Evolutionary conservation across 1,140 invertebrate genomes (phyloP).

Genomic region (Heliconius hermathena): DNA sequence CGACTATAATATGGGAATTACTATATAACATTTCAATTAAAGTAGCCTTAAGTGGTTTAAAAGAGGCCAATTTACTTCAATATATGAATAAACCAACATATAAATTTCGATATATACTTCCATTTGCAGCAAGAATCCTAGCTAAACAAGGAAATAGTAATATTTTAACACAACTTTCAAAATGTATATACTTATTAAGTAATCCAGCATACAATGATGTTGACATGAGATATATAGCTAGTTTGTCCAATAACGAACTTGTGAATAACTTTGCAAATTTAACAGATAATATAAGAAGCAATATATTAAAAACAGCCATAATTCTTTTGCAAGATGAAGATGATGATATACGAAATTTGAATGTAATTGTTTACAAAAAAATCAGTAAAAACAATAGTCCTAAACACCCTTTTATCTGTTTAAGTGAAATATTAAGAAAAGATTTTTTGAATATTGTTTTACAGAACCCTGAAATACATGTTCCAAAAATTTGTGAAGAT

Average conservation of each 20-base stretch:
- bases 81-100: constrained; percentile 48
- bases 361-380: constrained; percentile 56
- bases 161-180: constrained; percentile 50
- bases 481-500: constrained; percentile 48
- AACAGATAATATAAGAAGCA: constrained; percentile 59
- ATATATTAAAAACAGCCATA: constrained; percentile 59
- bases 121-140: constrained; percentile 56
- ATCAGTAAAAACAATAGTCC: constrained; percentile 41
- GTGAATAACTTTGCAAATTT: constrained; percentile 48
- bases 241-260: constrained; percentile 70
- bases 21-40: constrained; percentile 59
- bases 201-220: constrained; percentile 59
- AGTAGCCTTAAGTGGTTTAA: constrained; percentile 38
- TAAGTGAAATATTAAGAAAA: constrained; percentile 59
- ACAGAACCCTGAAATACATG: constrained; percentile 40
- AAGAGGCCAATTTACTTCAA: constrained; percentile 35
- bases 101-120: constrained; percentile 65
- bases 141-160: constrained; percentile 31
- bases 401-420: constrained; percentile 63
- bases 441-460: constrained; percentile 56
- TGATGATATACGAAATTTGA: constrained; percentile 66
- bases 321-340: constrained; percentile 78
- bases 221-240: constrained; percentile 67
- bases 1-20: constrained; percentile 56
- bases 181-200: constrained; percentile 55